Base-by-base conservation (phyloP, 2,888 invertebrate genomes). In the Biston betularia region DNA sequence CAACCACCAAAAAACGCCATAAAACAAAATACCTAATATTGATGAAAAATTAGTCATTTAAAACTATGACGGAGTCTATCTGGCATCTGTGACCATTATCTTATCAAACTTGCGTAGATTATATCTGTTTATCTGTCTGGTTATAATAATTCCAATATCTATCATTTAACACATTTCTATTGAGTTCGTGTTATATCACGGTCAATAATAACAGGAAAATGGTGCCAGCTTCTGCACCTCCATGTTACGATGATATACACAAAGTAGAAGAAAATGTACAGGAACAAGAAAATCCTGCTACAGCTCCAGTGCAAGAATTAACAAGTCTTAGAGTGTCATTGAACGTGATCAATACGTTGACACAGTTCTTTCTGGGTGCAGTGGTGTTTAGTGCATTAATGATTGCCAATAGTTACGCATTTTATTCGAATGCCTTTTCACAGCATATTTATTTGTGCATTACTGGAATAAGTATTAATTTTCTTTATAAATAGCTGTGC, bases 391-490 rank as follows among this genome's bases (percentile, higher is more conserved):
- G 53, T 53, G 53, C 38, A 1, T 11, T 53, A 14, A 15, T 53
- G 53, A 15, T 40, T 6, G 53, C 53, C n/a, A n/a, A n/a, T 0
- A 38, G 11, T 12, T 2, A 4, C 2, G 48, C 0, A n/a, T 7
- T 33, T 42, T 6, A 6, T 35, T 7, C 7, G 4, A 35, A 33
- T 42, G 7, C n/a, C 6, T 53, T 40, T 8, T 15, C 14, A 10
- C 38, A 38, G 11, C 53, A 53, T 38, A 38, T 53, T 14, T 53
- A 14, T 35, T 53, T 53, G 15, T 53, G 53, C 4, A 38, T 53
- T 4, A 53, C 38, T 14, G 53, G 53, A 15, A 38, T 53, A 40
- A 15, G 53, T 53, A 14, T n/a, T 14, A 45, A n/a, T n/a, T n/a
- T n/a, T n/a, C n/a, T n/a, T n/a, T n/a, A n/a, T n/a, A n/a, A n/a